Base-by-base conservation (phyloP, 1,140 invertebrate species). In the Leptopilina boulardi region DNA sequence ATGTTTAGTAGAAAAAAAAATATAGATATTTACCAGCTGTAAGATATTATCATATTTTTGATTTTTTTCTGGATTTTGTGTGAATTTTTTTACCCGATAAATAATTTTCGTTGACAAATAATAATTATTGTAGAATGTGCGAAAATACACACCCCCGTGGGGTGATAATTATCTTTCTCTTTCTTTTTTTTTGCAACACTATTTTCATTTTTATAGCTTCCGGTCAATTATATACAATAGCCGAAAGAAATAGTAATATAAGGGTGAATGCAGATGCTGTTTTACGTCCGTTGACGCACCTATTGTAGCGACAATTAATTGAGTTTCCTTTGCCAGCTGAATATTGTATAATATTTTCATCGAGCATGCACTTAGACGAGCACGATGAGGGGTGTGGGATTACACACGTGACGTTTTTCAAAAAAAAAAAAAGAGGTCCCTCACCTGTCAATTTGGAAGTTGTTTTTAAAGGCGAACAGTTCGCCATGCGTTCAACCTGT, bases 201-300 rank as follows among this genome's bases (percentile, higher is more conserved):
- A n/a, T n/a, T 66, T 66, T 23, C 23, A 26, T 59, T 59, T 59
- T 59, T 23, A 66, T 26, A 30, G 26, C 26, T 66, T 66, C 59
- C 59, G 26, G 59, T 13, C 26, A 66, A 66, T 66, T 66, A 66
- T 66, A n/a, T 30, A 15, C 23, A 26, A 66, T 66, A 15, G 10
- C 23, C 26, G 8, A 23, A 38, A 66, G 26, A 59, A 66, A 30
- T 34, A 30, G 26, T 26, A 15, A 4, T 15, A 9, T 5, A 23
- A 30, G 59, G 26, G 59, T 15, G 26, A 3, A 23, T 66, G 59
- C 59, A 66, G 59, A 66, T 66, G 59, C 59, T 34, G 13, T 66
- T 66, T 66, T 66, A 23, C 77, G 77, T 82, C 81, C 81, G 81
- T 80, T 80, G 71, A 81, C 47, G 77, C 41, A 44, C 59, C 70